These are phyloP conservation scores for Dicerorhinus sumatrensis DNA, from an alignment of 2,113 vertebrate species.

Conservation along the genomic window DNA sequence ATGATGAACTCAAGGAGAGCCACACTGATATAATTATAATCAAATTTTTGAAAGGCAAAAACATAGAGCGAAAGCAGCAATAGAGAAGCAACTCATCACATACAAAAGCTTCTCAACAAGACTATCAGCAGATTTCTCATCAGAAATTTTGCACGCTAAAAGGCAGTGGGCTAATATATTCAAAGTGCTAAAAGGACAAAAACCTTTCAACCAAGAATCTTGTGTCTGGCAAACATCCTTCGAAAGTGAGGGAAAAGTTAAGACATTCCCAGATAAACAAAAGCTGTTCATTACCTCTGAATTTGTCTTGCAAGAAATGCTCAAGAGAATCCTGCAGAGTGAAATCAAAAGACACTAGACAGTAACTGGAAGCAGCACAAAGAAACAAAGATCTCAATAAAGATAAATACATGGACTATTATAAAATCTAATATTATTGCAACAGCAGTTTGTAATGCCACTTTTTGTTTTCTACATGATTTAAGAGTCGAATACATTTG, in stretches of 20 bases:
- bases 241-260: neutral
- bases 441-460: neutral
- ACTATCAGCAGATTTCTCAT: neutral
- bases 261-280: neutral
- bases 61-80: neutral
- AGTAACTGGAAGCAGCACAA: neutral
- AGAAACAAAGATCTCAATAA: neutral
- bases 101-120: neutral
- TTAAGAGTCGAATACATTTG: neutral
- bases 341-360: neutral
- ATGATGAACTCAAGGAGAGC: neutral
- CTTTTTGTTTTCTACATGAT: neutral
- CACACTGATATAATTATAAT: neutral
- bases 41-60: neutral
- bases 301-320: neutral
- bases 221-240: neutral
- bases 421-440: neutral
- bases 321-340: neutral
- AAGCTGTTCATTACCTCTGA: neutral
- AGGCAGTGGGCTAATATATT: neutral
- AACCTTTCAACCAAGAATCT: neutral
- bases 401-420: neutral
- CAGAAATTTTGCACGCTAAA: neutral
- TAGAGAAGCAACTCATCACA: neutral
- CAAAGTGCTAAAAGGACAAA: neutral